Evolutionary conservation across 2,113 vertebrate genomes (phyloP), one percentile per base, ranked within the genome.

Genomic region (Syngnathus scovelli): DNA sequence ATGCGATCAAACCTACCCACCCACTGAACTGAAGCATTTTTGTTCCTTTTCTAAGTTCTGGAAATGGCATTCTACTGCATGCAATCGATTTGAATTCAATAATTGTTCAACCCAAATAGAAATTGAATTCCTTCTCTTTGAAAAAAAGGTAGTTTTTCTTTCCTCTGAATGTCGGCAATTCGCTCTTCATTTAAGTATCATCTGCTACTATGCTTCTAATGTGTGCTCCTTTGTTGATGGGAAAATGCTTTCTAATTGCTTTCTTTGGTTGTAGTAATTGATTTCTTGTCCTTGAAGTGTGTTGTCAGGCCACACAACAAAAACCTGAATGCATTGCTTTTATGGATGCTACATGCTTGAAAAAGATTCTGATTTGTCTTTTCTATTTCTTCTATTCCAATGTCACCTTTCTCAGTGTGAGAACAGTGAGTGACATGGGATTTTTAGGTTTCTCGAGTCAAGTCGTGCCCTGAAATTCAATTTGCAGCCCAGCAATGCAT

Each of bases 391-490:
- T 13, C 10, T 71, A 70, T 75, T 67, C 63, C 72, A 77, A 48
- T 72, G 82, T 87, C 87, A 87, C 88, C 86, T 85, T 83, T 84
- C 81, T 85, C 71, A 21, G 75, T 78, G 78, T 67, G 44, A 65
- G 69, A 75, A 76, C 83, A 73, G 67, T 64, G 19, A 78, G 82
- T 80, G 83, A 83, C 62, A 70, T 55, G 61, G 81, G 79, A 88
- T 90, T 90, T 85, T 87, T 77, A 79, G 84, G 80, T 87, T 78
- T 85, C 88, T 75, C 77, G 73, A 86, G 84, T 87, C 80, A 67
- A 80, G 84, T 75, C 67, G 68, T 77, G 78, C 63, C 75, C 77
- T 46, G 67, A 81, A 87, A 90, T 90, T 88, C 76, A 87, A 87
- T 90, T 89, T 88, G 70, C 79, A 61, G 67, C 69, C 33, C 67